Evolutionary conservation across 2,113 vertebrate species (phyloP).

Genomic region (Candoia aspera): DNA sequence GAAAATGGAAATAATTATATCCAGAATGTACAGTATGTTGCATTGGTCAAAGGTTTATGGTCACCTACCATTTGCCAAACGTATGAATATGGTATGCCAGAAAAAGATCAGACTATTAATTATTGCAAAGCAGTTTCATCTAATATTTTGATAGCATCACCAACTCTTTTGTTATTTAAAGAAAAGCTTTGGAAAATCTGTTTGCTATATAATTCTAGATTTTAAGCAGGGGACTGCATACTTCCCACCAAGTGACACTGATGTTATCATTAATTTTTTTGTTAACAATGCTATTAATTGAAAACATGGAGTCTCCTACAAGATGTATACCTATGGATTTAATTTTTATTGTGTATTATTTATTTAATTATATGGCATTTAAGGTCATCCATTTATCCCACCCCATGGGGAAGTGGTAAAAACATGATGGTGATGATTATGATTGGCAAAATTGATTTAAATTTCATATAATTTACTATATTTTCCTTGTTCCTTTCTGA

Average conservation of each 20-base stretch:
- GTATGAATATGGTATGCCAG: not conserved
- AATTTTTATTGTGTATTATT: not conserved
- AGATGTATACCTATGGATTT: not conserved
- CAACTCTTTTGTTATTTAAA: not conserved
- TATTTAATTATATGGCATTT: not conserved
- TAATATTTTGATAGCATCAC: not conserved
- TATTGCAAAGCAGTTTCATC: not conserved
- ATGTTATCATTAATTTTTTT: no score
- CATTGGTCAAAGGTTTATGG: constrained; percentile 24
- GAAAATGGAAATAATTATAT: constrained; percentile 40
- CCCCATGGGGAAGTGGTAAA: not conserved
- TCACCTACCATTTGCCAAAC: not conserved
- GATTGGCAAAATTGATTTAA: not conserved
- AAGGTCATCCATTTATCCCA: not conserved
- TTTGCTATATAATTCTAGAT: not conserved
- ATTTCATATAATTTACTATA: not conserved
- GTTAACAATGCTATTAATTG: not conserved
- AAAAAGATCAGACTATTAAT: not conserved
- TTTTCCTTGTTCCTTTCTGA: not conserved
- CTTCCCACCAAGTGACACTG: not conserved
- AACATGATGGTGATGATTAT: not conserved
- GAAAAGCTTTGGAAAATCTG: not conserved
- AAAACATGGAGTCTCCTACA: not conserved
- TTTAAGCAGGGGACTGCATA: not conserved
- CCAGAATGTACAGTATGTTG: constrained; percentile 29